phyloP scores from a whole-genome alignment of 2,888 invertebrate species.

The Cerastis rubricosa region DNA sequence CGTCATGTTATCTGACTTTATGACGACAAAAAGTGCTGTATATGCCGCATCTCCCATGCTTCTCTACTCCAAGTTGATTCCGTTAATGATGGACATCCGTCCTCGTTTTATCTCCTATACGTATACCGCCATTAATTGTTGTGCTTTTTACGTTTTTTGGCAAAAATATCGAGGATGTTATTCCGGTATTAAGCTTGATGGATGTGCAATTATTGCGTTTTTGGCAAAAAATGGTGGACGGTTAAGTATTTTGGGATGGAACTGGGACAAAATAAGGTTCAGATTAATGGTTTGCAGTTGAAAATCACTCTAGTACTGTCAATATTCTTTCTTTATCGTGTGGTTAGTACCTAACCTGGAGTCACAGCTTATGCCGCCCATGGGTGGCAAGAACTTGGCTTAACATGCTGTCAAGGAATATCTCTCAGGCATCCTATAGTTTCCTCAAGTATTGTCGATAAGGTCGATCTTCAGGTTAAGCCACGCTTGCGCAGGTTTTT shows the following conservation, averaged over 20 bases:
- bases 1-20: neutral
- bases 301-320: neutral
- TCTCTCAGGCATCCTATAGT: too few species aligned
- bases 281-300: neutral
- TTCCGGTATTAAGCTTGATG: constrained; percentile 58
- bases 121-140: constrained; percentile 66
- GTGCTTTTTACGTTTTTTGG: constrained; percentile 54
- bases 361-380: too few species aligned
- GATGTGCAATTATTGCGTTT: constrained; percentile 42
- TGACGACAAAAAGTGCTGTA: neutral
- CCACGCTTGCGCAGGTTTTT: neutral
- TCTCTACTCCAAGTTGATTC: constrained; percentile 35
- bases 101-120: constrained; percentile 62
- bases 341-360: too few species aligned
- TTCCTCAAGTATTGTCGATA: neutral
- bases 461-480: neutral
- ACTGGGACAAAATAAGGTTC: neutral
- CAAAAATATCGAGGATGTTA: constrained; percentile 44
- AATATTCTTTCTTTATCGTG: too few species aligned
- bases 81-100: constrained; percentile 69
- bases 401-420: too few species aligned
- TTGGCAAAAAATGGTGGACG: constrained; percentile 15
- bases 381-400: too few species aligned
- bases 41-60: constrained; percentile 19
- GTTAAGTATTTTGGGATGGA: neutral